These are phyloP conservation scores for Rhagologus leucostigma DNA, from an alignment of 2,113 vertebrate genomes.

Conservation along the genomic window DNA sequence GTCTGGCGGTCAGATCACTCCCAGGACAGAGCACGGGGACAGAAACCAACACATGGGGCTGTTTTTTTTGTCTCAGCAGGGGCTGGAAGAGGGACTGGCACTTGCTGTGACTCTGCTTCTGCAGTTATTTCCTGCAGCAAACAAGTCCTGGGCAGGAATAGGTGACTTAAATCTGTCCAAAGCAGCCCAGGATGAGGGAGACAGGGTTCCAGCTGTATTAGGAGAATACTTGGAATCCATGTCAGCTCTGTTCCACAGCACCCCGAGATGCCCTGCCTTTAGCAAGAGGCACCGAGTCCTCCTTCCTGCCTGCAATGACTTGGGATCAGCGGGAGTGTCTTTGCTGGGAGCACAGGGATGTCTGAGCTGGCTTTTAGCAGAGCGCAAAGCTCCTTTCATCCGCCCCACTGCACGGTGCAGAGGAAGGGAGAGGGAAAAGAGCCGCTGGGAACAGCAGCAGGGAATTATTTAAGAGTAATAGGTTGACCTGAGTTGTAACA, in stretches of 20 bases:
- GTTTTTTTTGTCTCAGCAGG: not conserved
- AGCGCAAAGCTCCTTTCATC: not conserved
- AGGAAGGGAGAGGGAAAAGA: not conserved
- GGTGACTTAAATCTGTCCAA: not conserved
- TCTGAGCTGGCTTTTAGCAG: not conserved
- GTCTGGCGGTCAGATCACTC: rapidly evolving
- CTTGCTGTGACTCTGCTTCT: not conserved
- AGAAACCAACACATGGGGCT: not conserved
- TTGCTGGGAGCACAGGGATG: not conserved
- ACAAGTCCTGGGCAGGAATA: rapidly evolving
- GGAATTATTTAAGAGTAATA: not conserved
- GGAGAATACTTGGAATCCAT: not conserved
- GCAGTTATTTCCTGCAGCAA: not conserved
- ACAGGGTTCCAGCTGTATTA: not conserved
- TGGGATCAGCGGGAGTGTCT: rapidly evolving
- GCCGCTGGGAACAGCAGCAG: not conserved
- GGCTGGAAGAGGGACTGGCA: not conserved
- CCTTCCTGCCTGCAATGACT: not conserved
- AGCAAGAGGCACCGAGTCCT: not conserved
- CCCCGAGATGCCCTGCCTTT: not conserved
- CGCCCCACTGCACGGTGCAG: not conserved
- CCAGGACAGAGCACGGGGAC: not conserved
- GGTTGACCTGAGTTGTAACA: not conserved
- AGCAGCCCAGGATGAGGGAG: not conserved
- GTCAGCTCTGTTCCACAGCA: not conserved